Evolutionary conservation across 2,113 vertebrate genomes (phyloP).

Genomic region (Gymnogyps californianus): DNA sequence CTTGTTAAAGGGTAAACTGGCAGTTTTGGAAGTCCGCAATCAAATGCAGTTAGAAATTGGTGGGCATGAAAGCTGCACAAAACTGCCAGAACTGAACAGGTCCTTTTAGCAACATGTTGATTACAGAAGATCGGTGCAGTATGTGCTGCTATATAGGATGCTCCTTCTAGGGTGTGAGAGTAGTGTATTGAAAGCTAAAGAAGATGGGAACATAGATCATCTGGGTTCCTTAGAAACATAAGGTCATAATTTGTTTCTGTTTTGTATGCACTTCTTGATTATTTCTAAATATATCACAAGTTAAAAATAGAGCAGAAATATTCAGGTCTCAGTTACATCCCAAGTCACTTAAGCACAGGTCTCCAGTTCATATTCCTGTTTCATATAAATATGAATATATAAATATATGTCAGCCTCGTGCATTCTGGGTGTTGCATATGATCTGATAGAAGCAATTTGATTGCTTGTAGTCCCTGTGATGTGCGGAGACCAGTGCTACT

Average conservation of each 20-base stretch:
- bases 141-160: not conserved
- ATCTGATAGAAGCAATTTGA: not conserved
- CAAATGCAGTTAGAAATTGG: not conserved
- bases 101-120: not conserved
- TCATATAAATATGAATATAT: not conserved
- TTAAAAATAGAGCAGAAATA: conserved; percentile 35
- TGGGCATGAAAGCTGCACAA: not conserved
- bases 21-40: not conserved
- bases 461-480: not conserved
- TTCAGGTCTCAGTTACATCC: not conserved
- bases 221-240: not conserved
- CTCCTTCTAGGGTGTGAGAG: not conserved
- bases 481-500: fast-evolving
- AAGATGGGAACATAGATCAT: not conserved
- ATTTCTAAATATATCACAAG: not conserved
- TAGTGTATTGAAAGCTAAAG: not conserved
- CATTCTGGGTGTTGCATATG: not conserved
- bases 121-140: not conserved
- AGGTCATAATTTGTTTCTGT: not conserved
- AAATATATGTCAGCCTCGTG: not conserved
- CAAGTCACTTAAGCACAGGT: not conserved
- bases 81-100: not conserved
- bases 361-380: not conserved
- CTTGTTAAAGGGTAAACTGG: not conserved
- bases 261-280: not conserved